Base-by-base conservation (phyloP, 2,888 invertebrate species). In the Andricus curvator region DNA sequence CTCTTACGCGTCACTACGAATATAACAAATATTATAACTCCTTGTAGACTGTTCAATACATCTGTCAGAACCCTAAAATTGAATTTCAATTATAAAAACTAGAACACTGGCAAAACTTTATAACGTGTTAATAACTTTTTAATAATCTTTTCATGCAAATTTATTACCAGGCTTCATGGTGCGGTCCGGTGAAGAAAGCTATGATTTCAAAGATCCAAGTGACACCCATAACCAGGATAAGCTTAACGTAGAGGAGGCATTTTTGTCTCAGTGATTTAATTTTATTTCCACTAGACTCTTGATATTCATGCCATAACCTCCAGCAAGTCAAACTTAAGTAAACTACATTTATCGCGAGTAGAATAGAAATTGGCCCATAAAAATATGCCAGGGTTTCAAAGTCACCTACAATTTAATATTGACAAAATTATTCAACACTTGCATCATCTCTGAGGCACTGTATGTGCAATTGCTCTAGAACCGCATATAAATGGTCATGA, bases 151-250 rank as follows among this genome's bases (percentile, higher is more conserved):
- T 64, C 17, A 17, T 15, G 4, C 15, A 64, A 64, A 25, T 64
- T 29, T 25, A 13, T 64, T 64, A 64, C 64, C 64, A 64, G 8
- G 29, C 64, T 29, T 64, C 15, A 8, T 64, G 64, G 22, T 64
- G 25, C 5, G 64, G 64, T 25, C 2, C 64, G 6, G 64, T 64
- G 29, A 64, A 64, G 17, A 64, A 81, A n/a, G 94, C 94, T 20
- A 94, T 92, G 20, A 96, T 94, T 92, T 96, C 96, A 86, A 96
- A 96, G 83, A 95, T 94, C 96, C 96, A 96, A 0, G 95, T 94
- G 70, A 96, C 93, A 4, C 96, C 96, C 95, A 96, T 96, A 0
- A 96, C 94, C 6, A 96, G 91, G 85, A 95, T 95, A 80, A 96
- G 92, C 90, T 95, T 96, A 5, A 95, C 88, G 78, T 95, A 96